Evolutionary conservation across 2,888 invertebrate genomes (phyloP), one percentile per base, ranked within the genome.

Genomic region (Tetanocera ferruginea): DNA sequence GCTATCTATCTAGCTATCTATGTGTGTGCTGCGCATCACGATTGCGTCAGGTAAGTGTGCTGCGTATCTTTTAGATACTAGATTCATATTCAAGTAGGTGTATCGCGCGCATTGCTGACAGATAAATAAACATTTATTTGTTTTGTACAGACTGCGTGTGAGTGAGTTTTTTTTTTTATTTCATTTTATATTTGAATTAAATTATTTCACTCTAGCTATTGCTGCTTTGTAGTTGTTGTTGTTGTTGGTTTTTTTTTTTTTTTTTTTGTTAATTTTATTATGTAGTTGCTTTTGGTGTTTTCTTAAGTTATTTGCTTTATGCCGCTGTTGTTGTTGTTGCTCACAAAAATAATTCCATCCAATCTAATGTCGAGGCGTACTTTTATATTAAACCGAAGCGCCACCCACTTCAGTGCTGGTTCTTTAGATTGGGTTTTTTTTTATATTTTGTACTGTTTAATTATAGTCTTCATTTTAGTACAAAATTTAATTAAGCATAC

Each of bases 331-430:
- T 74, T 82, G 83, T 77, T 49, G 43, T 31, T 49, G 60, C 23
- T 11, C 43, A 28, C 25, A 64, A 28, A 64, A 64, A 34, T 17
- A 83, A 82, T 83, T 82, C 80, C 84, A 81, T 83, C 85, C 85
- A 86, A 86, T 86, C 85, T 86, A 83, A 85, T 83, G 85, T 80
- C 85, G 86, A 84, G 85, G 86, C 85, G 86, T 86, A 85, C 82
- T 84, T 86, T 84, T 81, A 84, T 81, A 82, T 81, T 79, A 81
- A 37, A 78, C 17, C 76, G 81, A 82, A 81, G 85, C 86, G 80
- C 85, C 85, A 85, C 86, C 85, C 85, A 85, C 80, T 83, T 71
- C 17, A 19, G 62, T 76, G 67, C 25, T 57, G 60, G 64, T 74
- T 77, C 76, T 67, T 64, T 69, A 72, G 69, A 71, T 75, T 49